A percentile compares a stretch with the other conserved stretches of the same genome.
These are phyloP conservation scores for Drosophila micromelanica DNA, from an alignment of 1,140 invertebrate species.

Conservation along the genomic window DNA sequence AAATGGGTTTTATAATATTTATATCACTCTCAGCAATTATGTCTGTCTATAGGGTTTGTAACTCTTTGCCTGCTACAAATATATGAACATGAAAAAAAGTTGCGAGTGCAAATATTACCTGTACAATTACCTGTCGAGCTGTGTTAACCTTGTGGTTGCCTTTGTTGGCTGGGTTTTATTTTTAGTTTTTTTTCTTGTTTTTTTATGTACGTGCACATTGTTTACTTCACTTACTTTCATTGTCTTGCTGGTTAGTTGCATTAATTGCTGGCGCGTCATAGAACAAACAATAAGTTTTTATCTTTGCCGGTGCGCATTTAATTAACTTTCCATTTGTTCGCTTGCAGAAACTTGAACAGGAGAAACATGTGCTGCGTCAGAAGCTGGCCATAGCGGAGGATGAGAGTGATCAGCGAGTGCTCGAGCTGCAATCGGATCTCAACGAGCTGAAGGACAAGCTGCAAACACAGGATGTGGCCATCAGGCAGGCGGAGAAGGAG, in stretches of 20 bases:
- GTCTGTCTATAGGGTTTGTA: constrained; percentile 16
- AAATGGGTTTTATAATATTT: too few species aligned
- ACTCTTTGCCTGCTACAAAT: constrained; percentile 3
- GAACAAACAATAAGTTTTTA: constrained; percentile 59
- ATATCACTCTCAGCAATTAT: constrained; percentile 10
- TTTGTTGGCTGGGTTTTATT: constrained; percentile 42
- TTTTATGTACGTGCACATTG: constrained; percentile 62
- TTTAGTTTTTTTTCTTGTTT: neutral
- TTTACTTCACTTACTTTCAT: constrained; percentile 71
- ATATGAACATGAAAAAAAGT: constrained; percentile 18
- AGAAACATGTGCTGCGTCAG: constrained; percentile 93
- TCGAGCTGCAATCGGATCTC: constrained; percentile 95
- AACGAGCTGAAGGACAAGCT: constrained; percentile 89
- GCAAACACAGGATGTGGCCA: constrained; percentile 85
- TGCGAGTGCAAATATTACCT: constrained; percentile 62
- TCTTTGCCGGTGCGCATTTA: constrained; percentile 30
- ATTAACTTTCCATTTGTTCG: constrained; percentile 72
- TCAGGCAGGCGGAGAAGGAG: constrained; percentile 90
- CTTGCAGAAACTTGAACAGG: constrained; percentile 95
- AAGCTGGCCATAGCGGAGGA: constrained; percentile 93
- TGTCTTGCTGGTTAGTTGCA: constrained; percentile 44
- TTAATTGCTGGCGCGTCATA: constrained; percentile 62
- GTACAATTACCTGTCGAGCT: constrained; percentile 37
- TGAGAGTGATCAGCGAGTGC: constrained; percentile 94
- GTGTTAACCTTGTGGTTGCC: constrained; percentile 70